phyloP scores from a whole-genome alignment of 92 coral and sea anemone species.

The Parazoanthus swiftii region DNA sequence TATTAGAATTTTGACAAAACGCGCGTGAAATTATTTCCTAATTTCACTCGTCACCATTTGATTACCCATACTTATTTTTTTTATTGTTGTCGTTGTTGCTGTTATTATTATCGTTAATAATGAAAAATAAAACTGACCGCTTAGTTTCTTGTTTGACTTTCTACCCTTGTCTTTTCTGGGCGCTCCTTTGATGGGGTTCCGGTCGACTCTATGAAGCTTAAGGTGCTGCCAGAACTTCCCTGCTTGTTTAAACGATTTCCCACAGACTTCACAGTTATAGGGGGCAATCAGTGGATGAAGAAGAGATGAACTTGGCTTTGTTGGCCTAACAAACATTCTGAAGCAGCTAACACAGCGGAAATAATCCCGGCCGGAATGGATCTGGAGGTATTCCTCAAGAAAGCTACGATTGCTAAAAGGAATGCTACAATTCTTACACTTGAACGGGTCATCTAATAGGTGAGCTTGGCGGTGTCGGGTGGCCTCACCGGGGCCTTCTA shows the following conservation, averaged over 20 bases:
- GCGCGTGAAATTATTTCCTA: no score
- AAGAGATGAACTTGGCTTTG: background rate
- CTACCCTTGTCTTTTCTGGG: background rate
- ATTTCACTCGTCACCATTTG: no score
- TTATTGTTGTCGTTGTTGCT: no score
- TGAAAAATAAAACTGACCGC: background rate
- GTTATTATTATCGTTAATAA: no score
- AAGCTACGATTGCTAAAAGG: slow-evolving; percentile 2
- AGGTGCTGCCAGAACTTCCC: background rate
- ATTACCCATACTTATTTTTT: no score
- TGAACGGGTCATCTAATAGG: background rate
- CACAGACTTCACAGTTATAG: background rate
- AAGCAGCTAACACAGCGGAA: background rate
- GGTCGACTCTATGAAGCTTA: background rate
- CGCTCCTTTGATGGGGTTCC: background rate
- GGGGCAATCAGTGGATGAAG: background rate
- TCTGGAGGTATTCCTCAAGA: slow-evolving; percentile 2
- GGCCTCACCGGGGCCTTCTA: background rate
- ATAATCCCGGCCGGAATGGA: slow-evolving; percentile 16
- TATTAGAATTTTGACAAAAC: no score
- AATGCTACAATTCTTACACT: background rate
- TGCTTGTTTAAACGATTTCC: background rate
- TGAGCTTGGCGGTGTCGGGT: background rate
- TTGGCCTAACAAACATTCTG: slow-evolving; percentile 8
- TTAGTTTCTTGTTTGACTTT: background rate